phyloP scores from a whole-genome alignment of 2,113 vertebrate species.

The Tragelaphus buxtoni region DNA sequence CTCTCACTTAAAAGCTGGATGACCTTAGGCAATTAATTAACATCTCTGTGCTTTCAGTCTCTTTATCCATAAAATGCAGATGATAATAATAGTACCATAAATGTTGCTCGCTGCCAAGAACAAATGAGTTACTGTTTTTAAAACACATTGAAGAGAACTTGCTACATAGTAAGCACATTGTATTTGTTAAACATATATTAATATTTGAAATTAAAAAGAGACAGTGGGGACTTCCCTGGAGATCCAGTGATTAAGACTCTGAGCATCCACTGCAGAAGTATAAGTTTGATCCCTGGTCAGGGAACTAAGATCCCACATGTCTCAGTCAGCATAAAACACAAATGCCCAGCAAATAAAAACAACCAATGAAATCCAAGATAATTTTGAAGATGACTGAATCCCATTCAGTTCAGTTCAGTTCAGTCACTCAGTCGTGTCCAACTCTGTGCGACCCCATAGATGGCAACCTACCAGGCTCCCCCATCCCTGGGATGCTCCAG shows the following conservation, averaged over 20 bases:
- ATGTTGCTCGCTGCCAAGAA: not conserved
- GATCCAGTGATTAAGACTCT: not conserved
- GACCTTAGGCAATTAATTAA: not conserved
- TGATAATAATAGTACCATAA: not conserved
- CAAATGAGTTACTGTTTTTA: not conserved
- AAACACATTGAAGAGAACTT: not conserved
- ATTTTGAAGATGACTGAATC: not conserved
- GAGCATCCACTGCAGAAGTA: not conserved
- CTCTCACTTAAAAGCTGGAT: not conserved
- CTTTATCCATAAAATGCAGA: not conserved
- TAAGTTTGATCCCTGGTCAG: not conserved
- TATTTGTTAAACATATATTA: not conserved
- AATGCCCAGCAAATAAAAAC: not conserved
- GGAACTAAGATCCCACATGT: not conserved
- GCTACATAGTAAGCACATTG: not conserved
- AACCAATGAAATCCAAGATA: not conserved
- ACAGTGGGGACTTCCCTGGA: not conserved
- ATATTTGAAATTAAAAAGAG: not conserved
- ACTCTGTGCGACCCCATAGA: rapidly evolving
- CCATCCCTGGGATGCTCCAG: too few relatives aligned
- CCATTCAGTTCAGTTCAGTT: not conserved
- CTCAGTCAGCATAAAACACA: not conserved
- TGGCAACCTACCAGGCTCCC: too few relatives aligned
- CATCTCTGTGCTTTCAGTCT: not conserved
- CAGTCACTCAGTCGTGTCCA: rapidly evolving